A percentile compares a stretch with the other conserved stretches of the same genome.
Evolutionary conservation across 2,113 vertebrate species (phyloP).

Genomic region (Lucifuga dentata): DNA sequence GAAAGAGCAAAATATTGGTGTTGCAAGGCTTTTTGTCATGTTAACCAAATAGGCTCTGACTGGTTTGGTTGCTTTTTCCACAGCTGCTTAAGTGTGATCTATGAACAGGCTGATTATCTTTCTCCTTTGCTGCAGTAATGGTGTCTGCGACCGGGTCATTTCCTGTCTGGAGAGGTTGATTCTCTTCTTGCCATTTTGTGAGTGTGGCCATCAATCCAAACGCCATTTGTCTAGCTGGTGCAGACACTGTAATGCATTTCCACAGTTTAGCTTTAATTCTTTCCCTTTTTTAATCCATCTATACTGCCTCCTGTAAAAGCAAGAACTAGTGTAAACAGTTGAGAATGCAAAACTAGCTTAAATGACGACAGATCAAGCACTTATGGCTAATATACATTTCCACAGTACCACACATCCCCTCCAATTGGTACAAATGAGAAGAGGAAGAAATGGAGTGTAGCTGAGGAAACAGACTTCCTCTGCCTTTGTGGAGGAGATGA

Average conservation of each 20-base stretch:
- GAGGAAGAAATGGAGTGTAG: slow-evolving; percentile 1
- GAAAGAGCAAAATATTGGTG: slow-evolving; percentile 31
- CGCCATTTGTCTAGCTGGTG: slow-evolving; percentile 24
- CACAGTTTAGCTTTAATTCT: slow-evolving; percentile 37
- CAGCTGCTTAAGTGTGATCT: slow-evolving; percentile 58
- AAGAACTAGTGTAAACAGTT: slow-evolving; percentile 27
- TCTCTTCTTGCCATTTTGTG: slow-evolving; percentile 23
- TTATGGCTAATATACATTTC: slow-evolving; percentile 10
- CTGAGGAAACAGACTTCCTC: background rate
- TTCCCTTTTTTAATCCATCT: slow-evolving; percentile 12
- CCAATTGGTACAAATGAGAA: slow-evolving; percentile 21
- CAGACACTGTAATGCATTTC: slow-evolving; percentile 43
- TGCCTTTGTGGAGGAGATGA: background rate
- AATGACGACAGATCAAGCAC: slow-evolving; percentile 18
- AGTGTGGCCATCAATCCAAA: slow-evolving; percentile 49
- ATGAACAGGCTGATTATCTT: slow-evolving; percentile 58
- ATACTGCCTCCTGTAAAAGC: slow-evolving; percentile 10
- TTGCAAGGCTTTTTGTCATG: slow-evolving; percentile 43
- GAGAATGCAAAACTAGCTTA: slow-evolving; percentile 30
- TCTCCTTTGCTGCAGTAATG: slow-evolving; percentile 58
- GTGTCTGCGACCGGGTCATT: slow-evolving; percentile 58
- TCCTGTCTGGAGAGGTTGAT: slow-evolving; percentile 57
- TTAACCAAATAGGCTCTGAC: slow-evolving; percentile 29
- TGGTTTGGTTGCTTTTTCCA: slow-evolving; percentile 54
- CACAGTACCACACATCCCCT: slow-evolving; percentile 28